These are phyloP conservation scores for Aegypius monachus DNA, from an alignment of 2,113 vertebrate genomes.

Conservation along the genomic window DNA sequence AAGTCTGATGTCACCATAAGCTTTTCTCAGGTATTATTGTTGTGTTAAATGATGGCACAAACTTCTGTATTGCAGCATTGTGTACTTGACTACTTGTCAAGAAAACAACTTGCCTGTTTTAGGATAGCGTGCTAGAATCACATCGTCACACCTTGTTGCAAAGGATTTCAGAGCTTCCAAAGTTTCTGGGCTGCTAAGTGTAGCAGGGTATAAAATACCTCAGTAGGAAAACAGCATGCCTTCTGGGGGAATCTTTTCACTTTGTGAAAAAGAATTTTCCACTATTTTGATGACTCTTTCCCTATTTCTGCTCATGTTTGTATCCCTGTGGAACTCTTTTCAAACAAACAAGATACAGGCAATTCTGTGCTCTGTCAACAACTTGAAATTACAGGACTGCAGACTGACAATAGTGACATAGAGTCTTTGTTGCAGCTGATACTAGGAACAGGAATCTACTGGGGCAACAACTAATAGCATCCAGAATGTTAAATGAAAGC, in stretches of 20 bases:
- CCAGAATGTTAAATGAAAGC: neutral
- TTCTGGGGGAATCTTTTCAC: neutral
- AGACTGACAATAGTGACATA: neutral
- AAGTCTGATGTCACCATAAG: neutral
- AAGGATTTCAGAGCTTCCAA: slow-evolving; percentile 42
- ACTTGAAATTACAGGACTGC: neutral
- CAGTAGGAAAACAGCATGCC: neutral
- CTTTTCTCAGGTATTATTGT: neutral
- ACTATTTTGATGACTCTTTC: neutral
- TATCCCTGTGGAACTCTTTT: neutral
- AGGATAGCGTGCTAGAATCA: slow-evolving; percentile 75
- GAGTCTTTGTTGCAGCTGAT: neutral
- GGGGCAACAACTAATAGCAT: neutral
- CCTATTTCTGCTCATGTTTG: neutral
- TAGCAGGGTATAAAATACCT: neutral
- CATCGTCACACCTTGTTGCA: neutral
- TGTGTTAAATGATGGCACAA: neutral
- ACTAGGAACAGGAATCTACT: neutral
- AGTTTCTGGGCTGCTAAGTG: neutral
- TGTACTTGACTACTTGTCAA: neutral
- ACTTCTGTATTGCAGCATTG: neutral
- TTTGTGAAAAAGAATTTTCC: neutral
- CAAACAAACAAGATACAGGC: neutral
- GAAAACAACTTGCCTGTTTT: slow-evolving; percentile 71
- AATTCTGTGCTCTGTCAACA: neutral